phyloP scores from a whole-genome alignment of 2,888 invertebrate species.

The Cyclophora albipunctata region DNA sequence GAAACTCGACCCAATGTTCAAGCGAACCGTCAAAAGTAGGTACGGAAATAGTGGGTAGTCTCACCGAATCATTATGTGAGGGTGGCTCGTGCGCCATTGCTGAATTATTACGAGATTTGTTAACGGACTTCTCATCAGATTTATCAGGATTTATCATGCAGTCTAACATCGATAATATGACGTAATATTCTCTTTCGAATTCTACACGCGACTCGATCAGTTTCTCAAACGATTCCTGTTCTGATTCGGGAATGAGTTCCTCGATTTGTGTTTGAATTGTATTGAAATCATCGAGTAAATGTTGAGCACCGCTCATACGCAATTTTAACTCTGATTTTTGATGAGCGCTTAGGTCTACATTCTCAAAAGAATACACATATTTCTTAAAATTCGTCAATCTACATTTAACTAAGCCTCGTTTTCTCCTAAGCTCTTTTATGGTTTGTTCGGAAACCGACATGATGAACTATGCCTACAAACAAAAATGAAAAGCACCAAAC shows the following conservation, averaged over 20 bases:
- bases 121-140: not conserved
- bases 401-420: not conserved
- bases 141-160: constrained; percentile 2
- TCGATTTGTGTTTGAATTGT: constrained; percentile 4
- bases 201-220: constrained; percentile 8
- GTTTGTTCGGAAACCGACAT: too few species aligned
- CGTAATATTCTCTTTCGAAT: constrained; percentile 10
- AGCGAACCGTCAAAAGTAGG: constrained; percentile 17
- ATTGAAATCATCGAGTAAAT: not conserved
- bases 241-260: constrained; percentile 1
- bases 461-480: too few species aligned
- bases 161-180: constrained; percentile 4
- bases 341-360: not conserved
- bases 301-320: not conserved
- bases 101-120: not conserved
- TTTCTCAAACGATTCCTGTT: not conserved
- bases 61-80: not conserved
- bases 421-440: not conserved
- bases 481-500: too few species aligned
- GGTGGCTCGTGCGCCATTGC: not conserved
- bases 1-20: constrained; percentile 18
- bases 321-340: not conserved
- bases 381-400: constrained; percentile 3
- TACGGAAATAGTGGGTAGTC: constrained; percentile 13
- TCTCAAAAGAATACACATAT: not conserved